Conservation (phyloP, 2,888 invertebrate species). For the Eupithecia abbreviata region DNA sequence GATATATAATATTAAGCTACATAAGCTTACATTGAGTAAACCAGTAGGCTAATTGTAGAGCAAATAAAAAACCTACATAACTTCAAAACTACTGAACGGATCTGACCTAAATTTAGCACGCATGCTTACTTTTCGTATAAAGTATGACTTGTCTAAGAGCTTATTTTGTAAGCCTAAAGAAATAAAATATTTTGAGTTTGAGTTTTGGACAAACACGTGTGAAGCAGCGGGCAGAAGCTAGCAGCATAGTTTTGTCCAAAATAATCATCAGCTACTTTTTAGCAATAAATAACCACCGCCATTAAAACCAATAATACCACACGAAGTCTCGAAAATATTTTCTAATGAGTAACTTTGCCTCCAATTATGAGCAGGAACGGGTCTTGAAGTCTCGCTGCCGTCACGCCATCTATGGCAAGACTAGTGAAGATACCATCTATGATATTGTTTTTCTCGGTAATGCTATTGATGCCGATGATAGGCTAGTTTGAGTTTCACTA, state of each 20-base stretch:
- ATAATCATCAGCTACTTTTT: not conserved
- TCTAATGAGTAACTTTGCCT: slow-evolving; percentile 71
- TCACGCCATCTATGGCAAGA: slow-evolving; percentile 75
- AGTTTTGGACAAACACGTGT: not conserved
- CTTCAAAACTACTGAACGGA: not conserved
- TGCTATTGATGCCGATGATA: slow-evolving; percentile 61
- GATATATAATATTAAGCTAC: no score
- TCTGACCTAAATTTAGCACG: not conserved
- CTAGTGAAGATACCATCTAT: slow-evolving; percentile 61
- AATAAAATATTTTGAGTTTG: no score
- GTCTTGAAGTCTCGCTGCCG: slow-evolving; percentile 70
- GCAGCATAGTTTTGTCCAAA: not conserved
- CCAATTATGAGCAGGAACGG: slow-evolving; percentile 80
- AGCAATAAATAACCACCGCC: not conserved
- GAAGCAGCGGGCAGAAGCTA: not conserved
- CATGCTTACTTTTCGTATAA: not conserved
- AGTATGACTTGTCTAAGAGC: no score
- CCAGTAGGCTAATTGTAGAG: not conserved
- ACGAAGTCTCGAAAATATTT: slow-evolving; percentile 50
- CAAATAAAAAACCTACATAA: not conserved
- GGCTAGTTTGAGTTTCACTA: slow-evolving; percentile 28
- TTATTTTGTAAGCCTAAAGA: no score
- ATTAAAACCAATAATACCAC: not conserved
- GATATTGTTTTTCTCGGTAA: slow-evolving; percentile 71
- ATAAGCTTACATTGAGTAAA: no score